A percentile compares a stretch with the other conserved stretches of the same genome.
Evolutionary conservation across 2,888 invertebrate genomes (phyloP).

Genomic region (Nymphalis urticae): DNA sequence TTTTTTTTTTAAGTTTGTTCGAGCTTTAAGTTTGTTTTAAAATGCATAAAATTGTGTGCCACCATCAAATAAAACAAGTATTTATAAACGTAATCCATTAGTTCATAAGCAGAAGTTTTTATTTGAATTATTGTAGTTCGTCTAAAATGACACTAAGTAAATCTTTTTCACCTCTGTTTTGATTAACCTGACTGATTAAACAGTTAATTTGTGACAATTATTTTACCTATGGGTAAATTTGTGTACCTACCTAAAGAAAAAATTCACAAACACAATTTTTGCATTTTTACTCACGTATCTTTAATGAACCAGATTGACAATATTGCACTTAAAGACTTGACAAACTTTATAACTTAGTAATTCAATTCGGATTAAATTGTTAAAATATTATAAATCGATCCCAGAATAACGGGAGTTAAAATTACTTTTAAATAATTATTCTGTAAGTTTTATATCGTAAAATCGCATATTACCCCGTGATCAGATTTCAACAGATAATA

Average conservation of each 20-base stretch:
- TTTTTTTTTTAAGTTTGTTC: conserved; percentile 26
- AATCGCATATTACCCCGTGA: neutral
- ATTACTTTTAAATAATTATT: conserved; percentile 1
- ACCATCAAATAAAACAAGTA: conserved; percentile 24
- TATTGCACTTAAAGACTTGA: conserved; percentile 43
- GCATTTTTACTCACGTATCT: conserved; percentile 33
- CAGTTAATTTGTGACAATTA: conserved; percentile 22
- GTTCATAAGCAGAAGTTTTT: conserved; percentile 26
- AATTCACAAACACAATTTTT: conserved; percentile 34
- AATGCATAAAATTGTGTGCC: conserved; percentile 31
- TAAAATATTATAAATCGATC: conserved; percentile 1
- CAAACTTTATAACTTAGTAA: conserved; percentile 34
- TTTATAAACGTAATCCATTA: conserved; percentile 26
- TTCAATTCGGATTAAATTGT: conserved; percentile 14
- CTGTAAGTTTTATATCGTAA: conserved; percentile 6
- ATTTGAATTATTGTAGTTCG: neutral
- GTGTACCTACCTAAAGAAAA: conserved; percentile 20
- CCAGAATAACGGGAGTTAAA: neutral
- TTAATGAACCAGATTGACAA: conserved; percentile 40
- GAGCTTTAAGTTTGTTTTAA: conserved; percentile 33
- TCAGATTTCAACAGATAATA: neutral
- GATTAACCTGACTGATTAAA: conserved; percentile 24
- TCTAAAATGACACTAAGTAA: too few relatives aligned
- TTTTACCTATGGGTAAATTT: conserved; percentile 26
- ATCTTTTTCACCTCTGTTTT: conserved; percentile 9